Evolutionary conservation across 92 coral and sea anemone genomes (phyloP), one percentile per base, ranked within the genome.

Genomic region (Bergia puertoricense): DNA sequence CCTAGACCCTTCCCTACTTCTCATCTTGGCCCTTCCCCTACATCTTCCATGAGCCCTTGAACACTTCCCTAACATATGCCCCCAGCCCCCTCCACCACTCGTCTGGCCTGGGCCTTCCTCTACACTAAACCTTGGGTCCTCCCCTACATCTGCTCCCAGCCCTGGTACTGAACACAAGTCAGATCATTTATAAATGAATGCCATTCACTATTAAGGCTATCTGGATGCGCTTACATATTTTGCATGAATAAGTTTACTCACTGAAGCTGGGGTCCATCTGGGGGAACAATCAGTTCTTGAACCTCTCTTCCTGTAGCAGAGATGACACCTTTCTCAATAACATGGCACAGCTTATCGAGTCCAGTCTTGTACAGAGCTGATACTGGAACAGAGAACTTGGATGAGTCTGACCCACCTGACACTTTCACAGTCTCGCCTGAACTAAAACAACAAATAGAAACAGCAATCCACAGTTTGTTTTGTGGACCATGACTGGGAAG

Each of bases 251-350:
- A 6, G 11, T 44, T 23, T 36, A 84, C 87, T 84, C 45, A 97
- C 99, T 98, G 93, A 40, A 97, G 93, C 86, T 95, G 98, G 36
- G 98, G 98, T 57, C 99, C 99, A 76, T 93, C 97, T 50, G 98
- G 97, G 8, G 98, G 98, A 81, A 97, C 90, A 54, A 93, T 86
- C 23, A 97, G 90, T 59, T 86, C 91, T 79, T 82, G 90, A 40
- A 95, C 86, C 85, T 90, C 74, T 82, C 96, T 89, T 76, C 98
- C 99, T 6, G 99, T 97, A 8, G 96, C 90, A 56, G 85, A 86
- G 20, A 95, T 91, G 48, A 97, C 86, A 6, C 94, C 95, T 73
- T 90, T 88, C 62, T 97, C 99, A 56, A 97, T 90, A 59, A 81
- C 81, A 8, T 77, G 66, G 22, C 93, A 90, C 71, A 97, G 94